phyloP scores from a whole-genome alignment of 2,113 vertebrate genomes.

The Sterrhoptilus dennistouni region DNA sequence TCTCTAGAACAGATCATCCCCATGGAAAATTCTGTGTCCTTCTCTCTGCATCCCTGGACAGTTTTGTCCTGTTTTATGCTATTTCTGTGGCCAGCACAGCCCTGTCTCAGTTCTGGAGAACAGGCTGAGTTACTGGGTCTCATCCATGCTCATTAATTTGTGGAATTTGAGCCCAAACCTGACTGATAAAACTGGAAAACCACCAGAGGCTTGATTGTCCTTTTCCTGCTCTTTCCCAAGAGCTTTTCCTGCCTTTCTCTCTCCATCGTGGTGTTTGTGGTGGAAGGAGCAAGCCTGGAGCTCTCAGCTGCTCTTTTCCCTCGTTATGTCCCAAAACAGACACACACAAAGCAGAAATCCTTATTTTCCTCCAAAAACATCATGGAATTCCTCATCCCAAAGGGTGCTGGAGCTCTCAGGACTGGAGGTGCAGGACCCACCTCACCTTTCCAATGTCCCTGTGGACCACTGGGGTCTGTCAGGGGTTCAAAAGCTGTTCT shows the following conservation, averaged over 20 bases:
- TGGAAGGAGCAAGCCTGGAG: not conserved
- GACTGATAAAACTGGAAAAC: not conserved
- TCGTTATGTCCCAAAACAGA: not conserved
- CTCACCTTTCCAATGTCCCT: not conserved
- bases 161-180: not conserved
- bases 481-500: not conserved
- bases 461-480: fast-evolving
- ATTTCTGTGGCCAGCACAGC: not conserved
- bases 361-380: not conserved
- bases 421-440: not conserved
- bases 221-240: not conserved
- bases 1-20: not conserved
- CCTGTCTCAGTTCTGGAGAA: not conserved
- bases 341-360: not conserved
- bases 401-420: not conserved
- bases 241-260: not conserved
- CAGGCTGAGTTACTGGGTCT: not conserved
- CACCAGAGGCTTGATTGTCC: not conserved
- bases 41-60: not conserved
- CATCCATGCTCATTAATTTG: not conserved
- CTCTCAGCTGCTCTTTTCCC: not conserved
- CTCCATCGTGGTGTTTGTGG: fast-evolving
- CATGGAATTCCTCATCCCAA: not conserved
- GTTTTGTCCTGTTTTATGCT: not conserved
- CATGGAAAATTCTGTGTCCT: not conserved